Evolutionary conservation across 2,797 vertebrate species (phyloP), one percentile per base, ranked within the genome.

Genomic region (Peromyscus eremicus): DNA sequence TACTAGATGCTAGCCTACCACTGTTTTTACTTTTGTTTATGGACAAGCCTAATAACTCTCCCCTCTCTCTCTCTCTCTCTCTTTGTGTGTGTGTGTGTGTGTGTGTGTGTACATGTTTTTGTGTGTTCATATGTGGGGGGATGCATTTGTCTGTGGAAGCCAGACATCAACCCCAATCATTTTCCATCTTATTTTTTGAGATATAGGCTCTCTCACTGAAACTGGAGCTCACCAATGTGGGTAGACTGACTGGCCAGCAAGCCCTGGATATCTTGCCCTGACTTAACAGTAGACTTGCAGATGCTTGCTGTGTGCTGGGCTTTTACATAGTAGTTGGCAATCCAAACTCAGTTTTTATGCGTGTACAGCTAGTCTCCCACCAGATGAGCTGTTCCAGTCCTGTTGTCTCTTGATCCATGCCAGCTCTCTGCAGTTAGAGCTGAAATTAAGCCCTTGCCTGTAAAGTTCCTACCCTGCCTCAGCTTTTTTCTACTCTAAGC

Each of bases 251-350:
- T 34, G 62, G 83, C 34, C 34, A 27, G 7, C 46, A 29, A 17
- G 25, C 66, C 19, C 34, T 40, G 21, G 34, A 13, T 16, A 5
- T 17, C 7, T 46, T 70, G 17, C 27, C 43, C 43, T 11, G 8
- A 10, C 23, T 85, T 52, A 12, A 21, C 66, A 70, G 37, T 23
- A 49, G 66, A 21, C 0, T 1, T 71, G 34, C 32, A 37, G 66
- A 34, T 29, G 49, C 49, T 55, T 70, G 46, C 43, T 37, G 25
- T 52, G 84, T 16, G 46, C 43, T 21, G 11, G 21, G 19, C 43
- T 25, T 68, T 52, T 25, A 12, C 0, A 34, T 8, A n/a, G 43
- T 10, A 52, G 11, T 11, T 16, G 64, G 9, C 0, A 1, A 52
- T 16, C 43, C 21, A n/a, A 70, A 10, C 62, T 70, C 64, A 49